Evolutionary conservation across 2,113 vertebrate species (phyloP).

Genomic region (Plecturocebus donacophilus): DNA sequence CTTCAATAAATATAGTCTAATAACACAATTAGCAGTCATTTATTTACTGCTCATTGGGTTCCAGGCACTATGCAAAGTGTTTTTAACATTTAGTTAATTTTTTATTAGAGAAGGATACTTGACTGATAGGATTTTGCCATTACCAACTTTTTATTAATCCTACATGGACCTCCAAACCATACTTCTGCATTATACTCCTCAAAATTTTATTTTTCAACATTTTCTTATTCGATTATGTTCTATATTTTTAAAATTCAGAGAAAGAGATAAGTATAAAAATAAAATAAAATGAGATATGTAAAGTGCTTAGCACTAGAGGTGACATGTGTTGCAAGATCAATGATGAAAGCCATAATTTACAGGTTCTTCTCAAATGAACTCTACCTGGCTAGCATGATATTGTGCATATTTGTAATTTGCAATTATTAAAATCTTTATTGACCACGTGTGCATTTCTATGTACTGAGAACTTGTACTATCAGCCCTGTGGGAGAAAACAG

Average conservation of each 20-base stretch:
- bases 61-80: neutral
- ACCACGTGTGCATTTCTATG: neutral
- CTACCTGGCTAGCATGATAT: neutral
- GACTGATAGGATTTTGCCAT: neutral
- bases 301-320: neutral
- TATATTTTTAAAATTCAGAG: neutral
- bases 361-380: neutral
- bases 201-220: neutral
- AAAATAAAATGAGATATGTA: neutral
- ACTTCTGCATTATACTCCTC: neutral
- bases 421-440: neutral
- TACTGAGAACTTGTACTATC: neutral
- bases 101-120: neutral
- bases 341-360: neutral
- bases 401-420: neutral
- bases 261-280: neutral
- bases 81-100: neutral
- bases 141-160: neutral
- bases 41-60: neutral
- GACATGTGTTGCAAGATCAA: too few species aligned
- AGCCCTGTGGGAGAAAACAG: neutral
- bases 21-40: neutral
- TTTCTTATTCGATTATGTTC: neutral
- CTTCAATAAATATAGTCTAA: neutral
- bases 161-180: neutral